phyloP scores from a whole-genome alignment of 2,888 invertebrate species.

The Phortica magna region DNA sequence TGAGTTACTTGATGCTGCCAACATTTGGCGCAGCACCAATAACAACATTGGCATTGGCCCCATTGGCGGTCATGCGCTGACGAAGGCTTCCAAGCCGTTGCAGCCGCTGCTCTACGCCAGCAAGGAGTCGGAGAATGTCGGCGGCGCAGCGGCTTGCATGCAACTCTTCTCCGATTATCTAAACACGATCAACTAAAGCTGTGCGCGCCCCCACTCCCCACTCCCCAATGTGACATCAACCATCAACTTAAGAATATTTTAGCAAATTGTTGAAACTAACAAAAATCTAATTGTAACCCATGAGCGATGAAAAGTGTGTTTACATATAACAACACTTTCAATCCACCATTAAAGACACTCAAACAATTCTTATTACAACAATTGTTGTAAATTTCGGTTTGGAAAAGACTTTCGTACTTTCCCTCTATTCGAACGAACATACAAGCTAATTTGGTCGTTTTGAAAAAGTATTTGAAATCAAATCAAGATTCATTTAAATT shows the following conservation, averaged over 20 bases:
- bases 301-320: background rate
- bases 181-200: slow-evolving; percentile 80
- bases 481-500: too few relatives aligned
- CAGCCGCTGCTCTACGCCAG: slow-evolving; percentile 10
- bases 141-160: slow-evolving; percentile 77
- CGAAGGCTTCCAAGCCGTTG: slow-evolving; percentile 35
- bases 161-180: slow-evolving; percentile 83
- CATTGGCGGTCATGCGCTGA: slow-evolving; percentile 46
- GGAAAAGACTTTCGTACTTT: too few relatives aligned
- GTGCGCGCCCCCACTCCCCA: background rate
- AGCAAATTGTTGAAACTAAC: slow-evolving; percentile 47
- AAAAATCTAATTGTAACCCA: slow-evolving; percentile 10
- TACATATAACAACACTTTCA: background rate
- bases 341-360: background rate
- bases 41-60: slow-evolving; percentile 35
- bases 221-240: background rate
- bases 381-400: too few relatives aligned
- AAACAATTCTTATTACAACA: too few relatives aligned
- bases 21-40: slow-evolving; percentile 59
- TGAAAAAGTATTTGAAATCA: too few relatives aligned
- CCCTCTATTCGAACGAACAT: too few relatives aligned
- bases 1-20: slow-evolving; percentile 58
- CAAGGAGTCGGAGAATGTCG: slow-evolving; percentile 35
- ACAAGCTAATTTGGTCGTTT: too few relatives aligned
- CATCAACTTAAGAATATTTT: slow-evolving; percentile 23